These are phyloP conservation scores for Rhyacichthys aspro DNA, from an alignment of 2,797 vertebrate species.

Conservation along the genomic window DNA sequence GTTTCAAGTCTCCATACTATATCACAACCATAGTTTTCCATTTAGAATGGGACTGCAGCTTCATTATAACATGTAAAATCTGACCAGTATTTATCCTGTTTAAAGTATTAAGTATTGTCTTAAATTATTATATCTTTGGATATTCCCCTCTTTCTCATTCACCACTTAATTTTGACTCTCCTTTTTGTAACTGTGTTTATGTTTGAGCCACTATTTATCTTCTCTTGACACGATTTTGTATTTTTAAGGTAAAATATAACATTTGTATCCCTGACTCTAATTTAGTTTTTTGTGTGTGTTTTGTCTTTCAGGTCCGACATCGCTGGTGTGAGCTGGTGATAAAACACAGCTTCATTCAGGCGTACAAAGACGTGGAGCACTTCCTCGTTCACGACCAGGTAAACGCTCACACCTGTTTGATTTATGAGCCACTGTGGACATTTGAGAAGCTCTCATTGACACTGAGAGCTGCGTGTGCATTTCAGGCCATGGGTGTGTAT, in stretches of 20 bases:
- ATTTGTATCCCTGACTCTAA: slow-evolving; percentile 1
- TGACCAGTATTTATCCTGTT: too few relatives aligned
- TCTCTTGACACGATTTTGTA: neutral
- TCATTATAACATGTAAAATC: too few relatives aligned
- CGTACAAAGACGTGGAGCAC: slow-evolving; percentile 85
- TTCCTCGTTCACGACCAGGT: slow-evolving; percentile 93
- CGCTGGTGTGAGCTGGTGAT: slow-evolving; percentile 96
- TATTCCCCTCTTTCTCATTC: too few relatives aligned
- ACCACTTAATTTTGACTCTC: too few relatives aligned
- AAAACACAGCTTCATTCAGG: slow-evolving; percentile 83
- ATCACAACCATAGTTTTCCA: too few relatives aligned
- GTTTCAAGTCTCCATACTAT: too few relatives aligned
- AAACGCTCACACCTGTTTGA: slow-evolving; percentile 19
- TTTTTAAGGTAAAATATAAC: neutral
- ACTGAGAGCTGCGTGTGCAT: slow-evolving; percentile 25
- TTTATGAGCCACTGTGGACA: neutral
- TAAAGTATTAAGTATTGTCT: too few relatives aligned
- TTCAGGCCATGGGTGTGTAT: slow-evolving; percentile 96
- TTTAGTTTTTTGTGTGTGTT: slow-evolving; percentile 1
- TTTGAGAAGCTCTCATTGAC: neutral
- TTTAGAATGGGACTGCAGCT: too few relatives aligned
- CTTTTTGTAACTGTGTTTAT: too few relatives aligned
- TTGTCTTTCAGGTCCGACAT: slow-evolving; percentile 85
- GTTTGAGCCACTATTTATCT: neutral
- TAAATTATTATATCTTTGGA: too few relatives aligned